Conservation (phyloP, 2,888 invertebrate species). For the Tricholauxania praeusta region DNA sequence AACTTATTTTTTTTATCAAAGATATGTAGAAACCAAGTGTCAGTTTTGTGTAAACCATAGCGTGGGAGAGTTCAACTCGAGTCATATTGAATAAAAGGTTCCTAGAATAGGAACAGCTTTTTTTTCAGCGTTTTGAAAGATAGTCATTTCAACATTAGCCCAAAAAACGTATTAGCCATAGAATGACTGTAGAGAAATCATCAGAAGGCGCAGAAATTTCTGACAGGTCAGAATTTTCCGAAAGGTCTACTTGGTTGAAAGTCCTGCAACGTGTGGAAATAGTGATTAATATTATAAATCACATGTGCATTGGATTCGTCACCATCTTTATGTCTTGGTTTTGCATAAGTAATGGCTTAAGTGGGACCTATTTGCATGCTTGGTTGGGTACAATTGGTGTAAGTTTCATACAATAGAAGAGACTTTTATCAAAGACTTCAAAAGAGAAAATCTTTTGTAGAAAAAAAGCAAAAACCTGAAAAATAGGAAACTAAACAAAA, state of each 20-base stretch:
- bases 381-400: slow-evolving; percentile 61
- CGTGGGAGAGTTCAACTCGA: too few relatives aligned
- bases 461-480: neutral
- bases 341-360: slow-evolving; percentile 53
- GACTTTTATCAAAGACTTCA: neutral
- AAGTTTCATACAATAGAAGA: slow-evolving; percentile 24
- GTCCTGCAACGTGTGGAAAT: slow-evolving; percentile 53
- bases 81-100: too few relatives aligned
- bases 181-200: neutral
- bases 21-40: too few relatives aligned
- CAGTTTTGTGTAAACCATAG: too few relatives aligned
- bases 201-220: neutral
- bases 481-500: neutral
- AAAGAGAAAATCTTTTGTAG: too few relatives aligned
- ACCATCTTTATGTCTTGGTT: slow-evolving; percentile 60
- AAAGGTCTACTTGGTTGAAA: neutral
- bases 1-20: too few relatives aligned
- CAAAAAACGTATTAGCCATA: too few relatives aligned
- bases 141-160: too few relatives aligned
- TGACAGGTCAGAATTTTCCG: neutral
- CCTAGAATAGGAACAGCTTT: too few relatives aligned
- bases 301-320: slow-evolving; percentile 60
- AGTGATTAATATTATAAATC: slow-evolving; percentile 55
- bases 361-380: slow-evolving; percentile 55
- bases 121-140: too few relatives aligned